These are phyloP conservation scores for Seira sanloemensis DNA, from an alignment of 2,888 invertebrate genomes.

Conservation along the genomic window DNA sequence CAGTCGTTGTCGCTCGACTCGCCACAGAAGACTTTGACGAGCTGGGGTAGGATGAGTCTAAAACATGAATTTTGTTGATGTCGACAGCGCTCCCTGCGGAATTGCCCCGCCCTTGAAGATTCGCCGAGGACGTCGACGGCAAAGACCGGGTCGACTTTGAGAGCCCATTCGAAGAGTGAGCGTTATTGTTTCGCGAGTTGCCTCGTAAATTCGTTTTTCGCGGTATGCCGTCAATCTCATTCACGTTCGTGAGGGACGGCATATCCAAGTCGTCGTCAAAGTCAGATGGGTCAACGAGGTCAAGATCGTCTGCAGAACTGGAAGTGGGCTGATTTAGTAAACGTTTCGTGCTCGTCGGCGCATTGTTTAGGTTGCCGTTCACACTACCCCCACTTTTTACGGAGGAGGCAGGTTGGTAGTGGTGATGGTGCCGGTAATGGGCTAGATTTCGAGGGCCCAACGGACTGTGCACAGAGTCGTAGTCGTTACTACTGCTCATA, in stretches of 20 bases:
- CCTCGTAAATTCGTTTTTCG: constrained; percentile 9
- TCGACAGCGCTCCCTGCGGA: constrained; percentile 9
- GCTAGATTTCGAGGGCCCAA: neutral
- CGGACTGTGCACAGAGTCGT: constrained; percentile 51
- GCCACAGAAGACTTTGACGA: constrained; percentile 47
- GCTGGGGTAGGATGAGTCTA: constrained; percentile 47
- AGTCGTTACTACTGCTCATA: constrained; percentile 53
- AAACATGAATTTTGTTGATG: constrained; percentile 55
- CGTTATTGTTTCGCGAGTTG: neutral
- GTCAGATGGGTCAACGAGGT: constrained; percentile 49
- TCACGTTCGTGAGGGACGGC: constrained; percentile 52
- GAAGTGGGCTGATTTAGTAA: constrained; percentile 26
- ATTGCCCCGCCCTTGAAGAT: neutral
- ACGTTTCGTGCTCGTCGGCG: constrained; percentile 5
- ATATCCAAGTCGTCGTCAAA: constrained; percentile 58
- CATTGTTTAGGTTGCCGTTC: constrained; percentile 10
- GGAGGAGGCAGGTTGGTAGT: neutral
- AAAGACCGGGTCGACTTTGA: constrained; percentile 51
- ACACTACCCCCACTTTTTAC: neutral
- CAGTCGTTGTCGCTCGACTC: constrained; percentile 8
- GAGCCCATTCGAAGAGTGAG: constrained; percentile 31
- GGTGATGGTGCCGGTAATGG: neutral
- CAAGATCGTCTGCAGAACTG: constrained; percentile 34
- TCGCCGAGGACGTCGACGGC: constrained; percentile 29
- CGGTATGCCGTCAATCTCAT: constrained; percentile 26